Base-by-base conservation (phyloP, 2,797 vertebrate species). In the Astyanax mexicanus region DNA sequence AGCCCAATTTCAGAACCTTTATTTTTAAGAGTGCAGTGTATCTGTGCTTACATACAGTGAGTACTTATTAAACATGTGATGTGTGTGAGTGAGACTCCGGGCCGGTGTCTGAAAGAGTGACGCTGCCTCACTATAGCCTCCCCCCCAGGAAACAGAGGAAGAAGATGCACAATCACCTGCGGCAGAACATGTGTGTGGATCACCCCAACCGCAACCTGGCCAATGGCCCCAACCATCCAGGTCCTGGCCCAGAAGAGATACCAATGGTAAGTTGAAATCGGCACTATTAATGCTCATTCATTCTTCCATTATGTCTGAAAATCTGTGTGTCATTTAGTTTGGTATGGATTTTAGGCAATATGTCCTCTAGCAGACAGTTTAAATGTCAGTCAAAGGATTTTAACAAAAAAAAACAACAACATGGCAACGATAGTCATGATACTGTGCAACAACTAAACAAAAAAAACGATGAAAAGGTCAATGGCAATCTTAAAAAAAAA, bases 91-190 rank as follows among this genome's bases (percentile, higher is more conserved):
- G 74, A 65, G 55, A 77, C 35, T 74, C 47, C 45, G 35, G 49
- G 71, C 72, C 27, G 47, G 75, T 79, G 75, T 78, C 72, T 74
- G 62, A 74, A 67, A 72, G 37, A 77, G 77, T 79, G 80, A 81
- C 70, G 55, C 75, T 78, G 81, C 79, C 83, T 84, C 74, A 84
- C 79, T 84, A 77, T 81, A 84, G 81, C 73, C 83, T 81, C 61
- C 83, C 79, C 70, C 81, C 81, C 80, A 98, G 97, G 93, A 98
- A 97, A 91, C 96, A 98, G 88, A 95, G 96, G 88, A 98, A 96
- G 89, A 97, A 96, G 88, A 96, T 98, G 96, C 97, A 99, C 88
- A 97, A 95, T 89, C 97, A 99, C 88, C 90, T 99, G 87, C 89
- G 95, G 83, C 97, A 97, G 89, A 98, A 98, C 87, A 97, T 99